Evolutionary conservation across 37 sponge, comb jelly and placozoan genomes (phyloP).

Genomic region (Cliona cf. orientalis): DNA sequence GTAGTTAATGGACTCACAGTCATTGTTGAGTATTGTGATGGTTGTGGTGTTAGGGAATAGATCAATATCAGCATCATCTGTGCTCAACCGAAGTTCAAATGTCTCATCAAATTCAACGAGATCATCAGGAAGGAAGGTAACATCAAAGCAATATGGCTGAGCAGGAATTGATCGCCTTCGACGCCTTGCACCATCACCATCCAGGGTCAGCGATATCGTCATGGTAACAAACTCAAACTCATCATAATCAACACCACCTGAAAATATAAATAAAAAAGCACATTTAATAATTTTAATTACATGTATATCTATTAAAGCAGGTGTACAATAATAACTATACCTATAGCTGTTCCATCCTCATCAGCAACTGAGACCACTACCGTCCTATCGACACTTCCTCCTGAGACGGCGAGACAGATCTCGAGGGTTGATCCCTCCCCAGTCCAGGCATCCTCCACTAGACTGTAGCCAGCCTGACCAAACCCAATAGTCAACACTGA

Average conservation of each 20-base stretch:
- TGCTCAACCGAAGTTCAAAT: not conserved
- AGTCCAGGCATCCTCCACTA: not conserved
- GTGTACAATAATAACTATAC: not conserved
- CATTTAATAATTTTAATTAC: not conserved
- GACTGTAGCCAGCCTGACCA: not conserved
- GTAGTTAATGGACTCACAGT: not conserved
- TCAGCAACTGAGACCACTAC: not conserved
- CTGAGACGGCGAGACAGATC: too few relatives aligned
- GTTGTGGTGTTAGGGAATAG: not conserved
- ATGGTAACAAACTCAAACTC: not conserved
- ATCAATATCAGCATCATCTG: not conserved
- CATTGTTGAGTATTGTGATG: not conserved
- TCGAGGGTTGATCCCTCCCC: not conserved
- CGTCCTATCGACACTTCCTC: too few relatives aligned
- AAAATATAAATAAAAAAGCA: not conserved
- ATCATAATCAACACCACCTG: not conserved
- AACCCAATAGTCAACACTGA: not conserved
- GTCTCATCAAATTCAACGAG: not conserved
- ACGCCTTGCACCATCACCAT: not conserved
- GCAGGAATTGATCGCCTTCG: not conserved
- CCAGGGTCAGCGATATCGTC: not conserved
- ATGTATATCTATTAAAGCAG: not conserved
- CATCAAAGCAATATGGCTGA: not conserved
- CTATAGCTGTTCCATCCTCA: not conserved
- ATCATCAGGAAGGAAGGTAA: not conserved